Base-by-base conservation (phyloP, 2,797 vertebrate genomes). In the Kryptolebias ocellatus region DNA sequence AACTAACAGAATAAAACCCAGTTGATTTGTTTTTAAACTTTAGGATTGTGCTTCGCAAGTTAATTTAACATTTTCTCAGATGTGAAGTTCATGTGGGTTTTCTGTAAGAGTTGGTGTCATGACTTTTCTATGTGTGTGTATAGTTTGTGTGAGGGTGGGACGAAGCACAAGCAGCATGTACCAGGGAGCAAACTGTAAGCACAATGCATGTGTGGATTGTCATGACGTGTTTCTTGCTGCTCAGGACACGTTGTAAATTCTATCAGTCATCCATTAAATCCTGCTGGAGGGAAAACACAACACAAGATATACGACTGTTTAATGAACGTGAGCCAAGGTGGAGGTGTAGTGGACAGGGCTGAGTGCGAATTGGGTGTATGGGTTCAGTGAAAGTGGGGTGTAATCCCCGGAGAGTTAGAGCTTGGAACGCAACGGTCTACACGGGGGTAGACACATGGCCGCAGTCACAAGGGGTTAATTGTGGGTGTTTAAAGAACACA, bases 391-490 rank as follows among this genome's bases (percentile, higher is more conserved):
- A 70, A 78, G 83, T 45, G 66, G 78, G 82, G 74, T 68, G 75
- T 52, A 76, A 65, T 84, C 84, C 76, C 49, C 60, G 51, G 80
- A 78, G 87, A 78, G 50, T 34, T 34, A 2, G 49, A 56, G 61
- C 44, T 71, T 10, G 61, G 76, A 67, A 80, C 72, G 74, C 58
- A 81, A 73, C 62, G 29, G 75, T 77, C 70, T 83, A 67, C 80
- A 72, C 53, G 70, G 80, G 82, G 74, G 74, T 71, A 85, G 89
- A 90, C 90, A 90, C 91, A 90, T 89, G 87, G 90, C 83, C 70
- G 79, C 69, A 92, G 90, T 93, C 90, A 93, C 89, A 89, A 91
- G 91, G 90, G 92, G 92, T 93, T 93, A 92, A 93, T 94, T 93
- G 92, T 92, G 87, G 90, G 87, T 88, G 92, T 93, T 92, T 94